These are phyloP conservation scores for Aviceda subcristata DNA, from an alignment of 2,113 vertebrate genomes.

Conservation along the genomic window DNA sequence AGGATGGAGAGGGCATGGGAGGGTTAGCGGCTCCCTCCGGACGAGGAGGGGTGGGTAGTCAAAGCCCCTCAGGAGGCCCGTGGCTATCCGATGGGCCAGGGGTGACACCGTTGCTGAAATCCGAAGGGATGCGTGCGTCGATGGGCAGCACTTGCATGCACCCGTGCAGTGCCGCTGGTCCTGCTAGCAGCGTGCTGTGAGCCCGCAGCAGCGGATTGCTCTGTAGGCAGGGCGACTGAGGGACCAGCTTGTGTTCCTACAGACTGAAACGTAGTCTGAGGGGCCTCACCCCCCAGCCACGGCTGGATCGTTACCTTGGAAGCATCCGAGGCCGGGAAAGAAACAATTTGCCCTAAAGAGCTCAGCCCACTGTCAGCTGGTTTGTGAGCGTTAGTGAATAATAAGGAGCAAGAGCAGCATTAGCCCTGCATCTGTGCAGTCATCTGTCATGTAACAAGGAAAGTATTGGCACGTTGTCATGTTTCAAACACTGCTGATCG, in stretches of 20 bases:
- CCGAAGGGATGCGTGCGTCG: rapidly evolving
- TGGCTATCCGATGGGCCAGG: rapidly evolving
- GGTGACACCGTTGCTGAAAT: rapidly evolving
- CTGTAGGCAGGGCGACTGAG: background rate
- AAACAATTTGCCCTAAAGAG: conserved; percentile 20
- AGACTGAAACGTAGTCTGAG: background rate
- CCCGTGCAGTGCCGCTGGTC: rapidly evolving
- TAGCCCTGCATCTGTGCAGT: background rate
- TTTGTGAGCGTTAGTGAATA: conserved; percentile 17
- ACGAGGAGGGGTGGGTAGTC: background rate
- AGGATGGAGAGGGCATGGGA: rapidly evolving
- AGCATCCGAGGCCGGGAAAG: background rate
- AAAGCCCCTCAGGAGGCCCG: background rate
- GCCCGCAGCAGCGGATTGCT: rapidly evolving
- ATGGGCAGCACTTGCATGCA: rapidly evolving
- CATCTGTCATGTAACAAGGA: conserved; percentile 35
- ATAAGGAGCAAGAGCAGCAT: conserved; percentile 37
- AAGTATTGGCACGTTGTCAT: conserved; percentile 38
- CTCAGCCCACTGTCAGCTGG: conserved; percentile 16
- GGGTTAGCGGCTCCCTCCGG: background rate
- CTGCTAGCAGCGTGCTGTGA: rapidly evolving
- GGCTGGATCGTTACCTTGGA: background rate
- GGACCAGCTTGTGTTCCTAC: background rate
- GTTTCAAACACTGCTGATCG: conserved; percentile 44
- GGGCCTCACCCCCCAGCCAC: background rate